Percentiles rank a stretch among this genome's conserved stretches.
Conservation (phyloP, 2,797 vertebrate species). For the Pipistrellus pygmaeus region DNA sequence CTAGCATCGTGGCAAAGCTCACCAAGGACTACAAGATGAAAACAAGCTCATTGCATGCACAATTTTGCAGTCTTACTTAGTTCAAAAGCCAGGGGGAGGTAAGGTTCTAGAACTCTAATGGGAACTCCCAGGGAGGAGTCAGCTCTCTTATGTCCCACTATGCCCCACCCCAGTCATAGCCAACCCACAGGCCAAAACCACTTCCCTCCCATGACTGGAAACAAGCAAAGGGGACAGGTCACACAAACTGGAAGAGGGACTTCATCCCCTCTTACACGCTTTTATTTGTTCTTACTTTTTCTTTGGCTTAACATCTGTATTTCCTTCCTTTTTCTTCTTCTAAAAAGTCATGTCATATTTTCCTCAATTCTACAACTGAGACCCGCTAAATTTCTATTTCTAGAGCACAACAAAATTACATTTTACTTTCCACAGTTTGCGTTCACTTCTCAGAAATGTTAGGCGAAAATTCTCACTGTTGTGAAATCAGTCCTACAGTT, state of each 20-base stretch:
- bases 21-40: neutral
- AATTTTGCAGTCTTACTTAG: neutral
- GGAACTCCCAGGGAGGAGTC: neutral
- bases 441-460: slow-evolving; percentile 19
- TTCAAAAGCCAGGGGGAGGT: neutral
- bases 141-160: neutral
- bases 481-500: slow-evolving; percentile 43
- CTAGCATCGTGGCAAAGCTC: neutral
- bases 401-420: slow-evolving; percentile 2
- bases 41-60: too few species aligned
- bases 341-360: neutral
- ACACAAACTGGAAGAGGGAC: neutral
- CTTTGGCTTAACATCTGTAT: neutral
- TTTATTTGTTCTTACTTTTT: neutral
- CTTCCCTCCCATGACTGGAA: slow-evolving; percentile 49
- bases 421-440: slow-evolving; percentile 12
- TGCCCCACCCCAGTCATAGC: neutral
- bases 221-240: neutral
- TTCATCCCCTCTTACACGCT: neutral
- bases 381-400: neutral
- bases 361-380: neutral
- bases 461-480: neutral
- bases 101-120: neutral
- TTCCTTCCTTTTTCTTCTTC: slow-evolving; percentile 18
- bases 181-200: neutral